Base-by-base conservation (phyloP, 2,113 vertebrate genomes). In the Larimichthys crocea region DNA sequence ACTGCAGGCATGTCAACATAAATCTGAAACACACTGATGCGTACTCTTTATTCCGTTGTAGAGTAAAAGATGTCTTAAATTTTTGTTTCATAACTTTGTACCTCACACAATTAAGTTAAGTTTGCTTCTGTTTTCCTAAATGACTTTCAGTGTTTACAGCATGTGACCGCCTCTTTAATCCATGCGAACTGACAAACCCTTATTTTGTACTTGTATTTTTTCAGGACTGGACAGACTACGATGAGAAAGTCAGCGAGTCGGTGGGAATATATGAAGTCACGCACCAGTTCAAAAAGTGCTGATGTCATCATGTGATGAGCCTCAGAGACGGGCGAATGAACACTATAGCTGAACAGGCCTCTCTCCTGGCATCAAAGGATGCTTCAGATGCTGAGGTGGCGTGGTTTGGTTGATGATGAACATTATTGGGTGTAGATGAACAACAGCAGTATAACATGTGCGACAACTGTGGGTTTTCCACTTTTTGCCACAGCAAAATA, bases 221-320 rank as follows among this genome's bases (percentile, higher is more conserved):
- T 76, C 63, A 99, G 98, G 98, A 99, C 75, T 99, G 98, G 98
- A 99, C 96, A 17, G 98, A 99, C 85, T 99, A 99, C 8, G 98
- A 99, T 2, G 98, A 99, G 92, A 97, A 98, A 86, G 91, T 94
- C 79, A 95, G 77, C 0, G 97, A 97, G 82, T 99, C 98, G 3
- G 98, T 99, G 88, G 98, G 98, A 72, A 97, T 99, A 91, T 99
- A 98, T 15, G 98, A 99, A 92, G 98, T 99, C 85, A 95, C 96
- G 15, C 97, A 99, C 89, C 93, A 96, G 88, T 97, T 99, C 93
- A 95, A 98, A 79, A 99, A 99, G 89, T 97, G 97, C 86, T 99
- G 57, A 95, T 44, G 62, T 78, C 60, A 10, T 52, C n/a, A 11
- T 16, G 66, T 5, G 5, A 57, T 4, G 26, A 83, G 31, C 56